A percentile compares a stretch with the other conserved stretches of the same genome.
These are phyloP conservation scores for Athripsodes cinereus DNA, from an alignment of 2,888 invertebrate species.

Conservation along the genomic window DNA sequence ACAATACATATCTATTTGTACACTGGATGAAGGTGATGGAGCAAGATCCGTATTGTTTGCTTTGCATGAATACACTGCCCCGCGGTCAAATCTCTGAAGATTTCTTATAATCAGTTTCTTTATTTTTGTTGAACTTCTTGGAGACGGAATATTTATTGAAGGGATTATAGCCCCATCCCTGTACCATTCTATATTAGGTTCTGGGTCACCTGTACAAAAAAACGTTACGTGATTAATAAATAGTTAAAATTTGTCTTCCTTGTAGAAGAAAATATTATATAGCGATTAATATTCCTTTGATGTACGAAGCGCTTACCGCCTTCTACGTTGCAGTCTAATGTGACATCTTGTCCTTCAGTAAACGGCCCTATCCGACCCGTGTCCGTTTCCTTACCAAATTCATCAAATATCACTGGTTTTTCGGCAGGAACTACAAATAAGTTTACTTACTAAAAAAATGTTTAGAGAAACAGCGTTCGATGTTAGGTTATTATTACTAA, in stretches of 20 bases:
- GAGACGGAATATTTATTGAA: constrained; percentile 49
- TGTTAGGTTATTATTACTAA: too few relatives aligned
- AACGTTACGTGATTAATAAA: neutral
- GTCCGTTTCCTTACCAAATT: constrained; percentile 54
- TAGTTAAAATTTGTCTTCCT: neutral
- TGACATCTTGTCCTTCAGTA: constrained; percentile 63
- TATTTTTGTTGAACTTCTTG: constrained; percentile 40
- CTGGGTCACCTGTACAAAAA: constrained; percentile 57
- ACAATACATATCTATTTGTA: constrained; percentile 72
- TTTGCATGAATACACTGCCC: constrained; percentile 70
- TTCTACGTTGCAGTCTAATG: constrained; percentile 63
- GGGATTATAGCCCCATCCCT: constrained; percentile 60
- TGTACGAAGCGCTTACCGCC: constrained; percentile 56
- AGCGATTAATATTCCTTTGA: too few relatives aligned
- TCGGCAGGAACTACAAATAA: constrained; percentile 58
- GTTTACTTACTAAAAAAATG: too few relatives aligned
- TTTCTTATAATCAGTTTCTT: constrained; percentile 51
- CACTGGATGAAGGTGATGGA: constrained; percentile 60
- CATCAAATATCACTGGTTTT: constrained; percentile 64
- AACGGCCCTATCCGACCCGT: constrained; percentile 61
- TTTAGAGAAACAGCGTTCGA: too few relatives aligned
- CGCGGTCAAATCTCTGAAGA: constrained; percentile 64
- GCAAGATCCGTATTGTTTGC: constrained; percentile 71
- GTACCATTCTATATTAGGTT: constrained; percentile 72
- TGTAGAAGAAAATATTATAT: neutral